Evolutionary conservation across 2,888 invertebrate species (phyloP).

Genomic region (Noctua janthe): DNA sequence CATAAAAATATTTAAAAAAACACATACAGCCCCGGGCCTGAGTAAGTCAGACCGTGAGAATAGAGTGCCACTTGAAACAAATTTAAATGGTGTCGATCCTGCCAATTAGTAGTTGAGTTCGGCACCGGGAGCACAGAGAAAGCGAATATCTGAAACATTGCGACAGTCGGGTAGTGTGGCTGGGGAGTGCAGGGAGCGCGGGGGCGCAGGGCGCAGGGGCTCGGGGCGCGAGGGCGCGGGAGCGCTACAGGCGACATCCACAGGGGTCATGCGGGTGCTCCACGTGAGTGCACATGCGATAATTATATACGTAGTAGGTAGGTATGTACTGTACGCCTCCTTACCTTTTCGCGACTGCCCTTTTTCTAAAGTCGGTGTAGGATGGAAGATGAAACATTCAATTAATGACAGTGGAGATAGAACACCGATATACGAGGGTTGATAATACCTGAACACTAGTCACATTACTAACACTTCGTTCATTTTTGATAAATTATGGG

Average conservation of each 20-base stretch:
- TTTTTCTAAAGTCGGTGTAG: conserved; percentile 93
- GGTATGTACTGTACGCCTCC: conserved; percentile 81
- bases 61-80: conserved; percentile 59
- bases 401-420: conserved; percentile 88
- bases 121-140: conserved; percentile 75
- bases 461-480: conserved; percentile 58
- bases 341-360: conserved; percentile 96
- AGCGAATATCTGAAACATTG: conserved; percentile 78
- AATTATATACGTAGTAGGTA: conserved; percentile 64
- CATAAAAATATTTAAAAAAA: conserved; percentile 51
- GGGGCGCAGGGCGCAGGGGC: conserved; percentile 55
- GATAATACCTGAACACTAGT: conserved; percentile 63
- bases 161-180: conserved; percentile 66
- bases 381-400: conserved; percentile 90
- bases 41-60: conserved; percentile 53
- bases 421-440: conserved; percentile 77
- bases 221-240: conserved; percentile 55
- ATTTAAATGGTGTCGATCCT: conserved; percentile 57
- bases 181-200: conserved; percentile 70
- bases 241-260: conserved; percentile 75
- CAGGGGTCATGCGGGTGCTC: conserved; percentile 87
- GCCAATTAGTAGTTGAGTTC: conserved; percentile 56
- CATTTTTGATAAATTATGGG: conserved; percentile 33
- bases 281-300: conserved; percentile 86
- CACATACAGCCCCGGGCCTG: conserved; percentile 53